These are phyloP conservation scores for Podocnemis expansa DNA, from an alignment of 2,113 vertebrate species.

Conservation along the genomic window DNA sequence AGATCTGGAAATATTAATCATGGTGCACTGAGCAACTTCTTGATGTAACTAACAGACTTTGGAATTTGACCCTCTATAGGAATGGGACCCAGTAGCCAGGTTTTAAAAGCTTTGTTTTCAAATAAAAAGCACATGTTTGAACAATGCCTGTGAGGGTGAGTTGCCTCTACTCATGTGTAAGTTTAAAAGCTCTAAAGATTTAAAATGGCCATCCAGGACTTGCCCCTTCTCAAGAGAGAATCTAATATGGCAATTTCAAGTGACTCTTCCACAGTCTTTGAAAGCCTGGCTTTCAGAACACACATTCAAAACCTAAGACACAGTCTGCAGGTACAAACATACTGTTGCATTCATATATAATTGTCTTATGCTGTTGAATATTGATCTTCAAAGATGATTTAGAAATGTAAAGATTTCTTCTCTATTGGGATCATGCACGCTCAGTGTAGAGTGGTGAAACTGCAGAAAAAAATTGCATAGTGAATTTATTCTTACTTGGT, in stretches of 20 bases:
- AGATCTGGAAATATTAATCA: neutral
- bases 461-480: neutral
- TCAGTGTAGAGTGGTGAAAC: neutral
- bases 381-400: conserved; percentile 8
- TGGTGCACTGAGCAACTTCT: neutral
- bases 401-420: neutral
- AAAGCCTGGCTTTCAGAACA: conserved; percentile 26
- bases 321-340: neutral
- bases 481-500: conserved; percentile 24
- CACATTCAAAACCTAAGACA: neutral
- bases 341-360: neutral
- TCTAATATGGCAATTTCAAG: neutral
- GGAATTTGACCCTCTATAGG: neutral
- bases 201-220: conserved; percentile 2
- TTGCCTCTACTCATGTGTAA: neutral
- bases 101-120: conserved; percentile 27
- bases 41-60: neutral
- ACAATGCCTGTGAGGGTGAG: neutral
- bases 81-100: neutral
- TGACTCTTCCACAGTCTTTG: neutral
- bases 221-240: neutral
- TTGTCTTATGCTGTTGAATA: neutral
- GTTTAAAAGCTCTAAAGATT: conserved; percentile 54
- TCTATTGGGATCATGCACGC: neutral
- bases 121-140: conserved; percentile 11